phyloP scores from a whole-genome alignment of 1,140 invertebrate species.

The Diabrotica undecimpunctata region DNA sequence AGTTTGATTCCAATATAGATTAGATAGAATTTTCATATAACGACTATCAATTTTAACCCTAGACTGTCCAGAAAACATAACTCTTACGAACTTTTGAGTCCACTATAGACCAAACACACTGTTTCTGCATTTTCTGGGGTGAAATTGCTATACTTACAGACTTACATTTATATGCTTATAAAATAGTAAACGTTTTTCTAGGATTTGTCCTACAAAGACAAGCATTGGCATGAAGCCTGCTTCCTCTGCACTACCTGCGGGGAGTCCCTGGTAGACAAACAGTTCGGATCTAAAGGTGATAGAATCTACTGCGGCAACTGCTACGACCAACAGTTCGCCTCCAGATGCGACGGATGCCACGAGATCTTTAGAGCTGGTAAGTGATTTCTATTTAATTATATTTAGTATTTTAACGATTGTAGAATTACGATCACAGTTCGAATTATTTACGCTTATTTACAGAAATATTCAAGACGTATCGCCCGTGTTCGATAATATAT shows the following conservation, averaged over 20 bases:
- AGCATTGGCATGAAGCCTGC: conserved; percentile 99
- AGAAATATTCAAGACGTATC: no score
- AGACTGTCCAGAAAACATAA: no score
- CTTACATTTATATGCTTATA: no score
- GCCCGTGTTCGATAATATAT: no score
- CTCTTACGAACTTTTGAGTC: no score
- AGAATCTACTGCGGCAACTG: conserved; percentile 99
- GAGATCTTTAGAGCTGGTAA: conserved; percentile 98
- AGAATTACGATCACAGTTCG: neutral
- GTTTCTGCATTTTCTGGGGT: no score
- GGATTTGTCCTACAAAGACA: conserved; percentile 99
- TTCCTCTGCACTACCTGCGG: conserved; percentile 98
- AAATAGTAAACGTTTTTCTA: conserved; percentile 53
- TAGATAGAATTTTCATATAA: no score
- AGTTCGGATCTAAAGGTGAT: conserved; percentile 95
- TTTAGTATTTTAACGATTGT: neutral
- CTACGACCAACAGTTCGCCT: conserved; percentile 98
- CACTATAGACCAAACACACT: no score
- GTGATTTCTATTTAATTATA: conserved; percentile 34
- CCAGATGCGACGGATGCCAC: conserved; percentile 96
- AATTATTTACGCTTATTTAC: neutral
- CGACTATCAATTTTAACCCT: no score
- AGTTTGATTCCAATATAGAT: no score
- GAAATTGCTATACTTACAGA: no score
- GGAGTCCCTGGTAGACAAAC: conserved; percentile 96